phyloP scores from a whole-genome alignment of 2,113 vertebrate genomes.

The Pholis gunnellus region DNA sequence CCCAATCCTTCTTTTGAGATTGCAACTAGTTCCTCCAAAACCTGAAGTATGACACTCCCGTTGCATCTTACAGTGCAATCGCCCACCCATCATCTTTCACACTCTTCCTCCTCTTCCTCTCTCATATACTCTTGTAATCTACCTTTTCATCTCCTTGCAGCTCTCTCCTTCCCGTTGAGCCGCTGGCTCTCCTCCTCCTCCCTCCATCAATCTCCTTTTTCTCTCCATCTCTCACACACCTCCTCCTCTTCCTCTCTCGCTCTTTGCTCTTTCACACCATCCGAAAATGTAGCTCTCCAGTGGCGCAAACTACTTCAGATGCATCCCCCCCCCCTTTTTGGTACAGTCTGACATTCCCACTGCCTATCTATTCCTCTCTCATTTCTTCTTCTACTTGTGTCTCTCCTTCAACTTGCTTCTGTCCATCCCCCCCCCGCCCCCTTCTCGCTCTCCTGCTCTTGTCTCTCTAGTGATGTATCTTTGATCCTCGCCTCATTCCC shows the following conservation, averaged over 20 bases:
- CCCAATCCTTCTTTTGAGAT: constrained; percentile 47
- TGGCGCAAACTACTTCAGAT: constrained; percentile 58
- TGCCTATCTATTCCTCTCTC: constrained; percentile 52
- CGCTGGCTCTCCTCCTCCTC: constrained; percentile 38
- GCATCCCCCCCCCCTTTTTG: background rate
- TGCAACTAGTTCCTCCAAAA: constrained; percentile 50
- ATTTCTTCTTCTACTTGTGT: constrained; percentile 58
- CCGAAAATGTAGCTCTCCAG: constrained; percentile 62
- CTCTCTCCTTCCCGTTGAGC: constrained; percentile 27
- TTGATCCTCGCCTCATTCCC: constrained; percentile 67
- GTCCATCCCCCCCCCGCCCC: constrained; percentile 40
- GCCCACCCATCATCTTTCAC: constrained; percentile 56
- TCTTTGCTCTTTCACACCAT: constrained; percentile 54
- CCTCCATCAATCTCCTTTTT: constrained; percentile 51
- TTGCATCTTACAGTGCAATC: constrained; percentile 67
- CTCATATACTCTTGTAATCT: constrained; percentile 53
- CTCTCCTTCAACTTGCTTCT: constrained; percentile 50
- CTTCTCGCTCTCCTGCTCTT: background rate
- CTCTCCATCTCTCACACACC: constrained; percentile 48
- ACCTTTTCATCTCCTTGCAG: constrained; percentile 64
- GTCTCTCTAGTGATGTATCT: constrained; percentile 53
- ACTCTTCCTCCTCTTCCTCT: constrained; percentile 18
- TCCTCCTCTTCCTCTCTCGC: constrained; percentile 43
- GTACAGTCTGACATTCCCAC: constrained; percentile 34
- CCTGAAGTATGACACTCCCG: constrained; percentile 50